Evolutionary conservation across 2,797 vertebrate genomes (phyloP), one percentile per base, ranked within the genome.

Genomic region (Epinephelus coioides): DNA sequence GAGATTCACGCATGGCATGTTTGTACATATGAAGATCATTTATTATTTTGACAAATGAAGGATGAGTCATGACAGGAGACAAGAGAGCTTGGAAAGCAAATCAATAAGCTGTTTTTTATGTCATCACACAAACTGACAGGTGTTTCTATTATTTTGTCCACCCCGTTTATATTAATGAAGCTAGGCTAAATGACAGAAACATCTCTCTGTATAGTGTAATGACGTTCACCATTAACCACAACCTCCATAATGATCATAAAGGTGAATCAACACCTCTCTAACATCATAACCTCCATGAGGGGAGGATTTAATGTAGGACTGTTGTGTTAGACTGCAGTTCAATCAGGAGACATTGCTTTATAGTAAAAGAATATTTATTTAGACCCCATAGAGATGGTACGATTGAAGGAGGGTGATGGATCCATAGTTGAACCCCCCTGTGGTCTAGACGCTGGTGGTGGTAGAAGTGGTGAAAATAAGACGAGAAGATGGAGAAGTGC

Each of bases 11-110:
- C 25, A 53, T 76, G 53, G 54, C 49, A 30, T 76, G 46, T 66
- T 71, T 72, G 25, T 79, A 64, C 19, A 47, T 7, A 2, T 34
- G 63, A 69, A 71, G 23, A 72, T 62, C 2, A 64, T 65, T 74
- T 57, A 55, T 69, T 74, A n/a, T 47, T 60, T 55, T 53, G 13
- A 76, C 21, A 67, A 65, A 27, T 18, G 53, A 61, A 38, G 38
- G n/a, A 53, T 43, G 27, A 56, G 30, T 67, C 27, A 34, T 23
- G 18, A 23, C 59, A 43, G 15, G 12, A 59, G 59, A 21, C 46
- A 74, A 30, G 27, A 14, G 27, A 65, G 27, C 34, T 59, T 51
- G 3, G 25, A 18, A 67, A 82, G 60, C 43, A 4, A 54, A 73
- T 73, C 72, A 60, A 53, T 51, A 21, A 19, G 15, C 43, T 43